Conservation (phyloP, 2,797 vertebrate genomes). For the Alosa sapidissima region DNA sequence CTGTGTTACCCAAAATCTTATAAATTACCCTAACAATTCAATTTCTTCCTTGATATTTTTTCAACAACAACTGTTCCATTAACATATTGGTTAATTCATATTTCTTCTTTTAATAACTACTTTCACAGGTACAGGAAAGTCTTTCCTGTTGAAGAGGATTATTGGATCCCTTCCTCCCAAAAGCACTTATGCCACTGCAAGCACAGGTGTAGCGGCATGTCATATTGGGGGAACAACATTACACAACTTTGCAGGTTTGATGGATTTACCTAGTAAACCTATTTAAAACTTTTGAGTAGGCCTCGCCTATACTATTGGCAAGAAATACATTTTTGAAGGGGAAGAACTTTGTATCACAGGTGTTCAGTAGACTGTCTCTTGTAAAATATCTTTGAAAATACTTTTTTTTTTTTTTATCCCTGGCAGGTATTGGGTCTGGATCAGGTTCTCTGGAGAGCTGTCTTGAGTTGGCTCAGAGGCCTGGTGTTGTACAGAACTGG, state of each 20-base stretch:
- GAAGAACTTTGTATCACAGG: background rate
- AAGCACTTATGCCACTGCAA: conserved; percentile 91
- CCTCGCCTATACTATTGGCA: background rate
- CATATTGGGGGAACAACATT: conserved; percentile 94
- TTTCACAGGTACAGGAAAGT: conserved; percentile 90
- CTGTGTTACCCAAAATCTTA: too few relatives aligned
- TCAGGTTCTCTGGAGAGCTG: conserved; percentile 89
- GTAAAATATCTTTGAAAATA: too few relatives aligned
- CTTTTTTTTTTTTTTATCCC: background rate
- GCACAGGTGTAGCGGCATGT: conserved; percentile 93
- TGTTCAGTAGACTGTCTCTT: too few relatives aligned
- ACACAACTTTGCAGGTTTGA: conserved; percentile 89
- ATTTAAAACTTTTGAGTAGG: background rate
- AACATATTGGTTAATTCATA: background rate
- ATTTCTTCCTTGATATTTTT: too few relatives aligned
- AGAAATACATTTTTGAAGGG: background rate
- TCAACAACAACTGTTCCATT: background rate
- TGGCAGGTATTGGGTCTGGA: conserved; percentile 88
- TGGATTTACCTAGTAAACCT: background rate
- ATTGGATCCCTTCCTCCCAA: conserved; percentile 91
- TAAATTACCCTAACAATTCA: too few relatives aligned
- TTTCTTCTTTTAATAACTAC: background rate
- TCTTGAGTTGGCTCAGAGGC: conserved; percentile 86
- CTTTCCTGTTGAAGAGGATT: conserved; percentile 90
- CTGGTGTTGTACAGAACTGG: conserved; percentile 89